Base-by-base conservation (phyloP, 2,888 invertebrate genomes). In the Megamerina dolium region DNA sequence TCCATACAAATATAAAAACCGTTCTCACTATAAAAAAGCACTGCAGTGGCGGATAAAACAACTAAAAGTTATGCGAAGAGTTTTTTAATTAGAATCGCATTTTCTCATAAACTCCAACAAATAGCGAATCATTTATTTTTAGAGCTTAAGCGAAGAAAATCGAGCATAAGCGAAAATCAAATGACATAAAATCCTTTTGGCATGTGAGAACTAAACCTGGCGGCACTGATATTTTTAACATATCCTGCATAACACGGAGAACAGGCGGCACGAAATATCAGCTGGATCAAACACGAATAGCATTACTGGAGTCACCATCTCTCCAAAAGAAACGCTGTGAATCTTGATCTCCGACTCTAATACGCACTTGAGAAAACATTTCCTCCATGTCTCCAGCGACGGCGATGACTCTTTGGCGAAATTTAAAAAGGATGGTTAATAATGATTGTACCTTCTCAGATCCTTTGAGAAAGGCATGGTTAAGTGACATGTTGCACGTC, bases 291-390 rank as follows among this genome's bases (percentile, higher is more conserved):
- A 9, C 12, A 9, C 16, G 26, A 3, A 36, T n/a, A 16, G 38
- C 17, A 20, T 34, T 33, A 20, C 34, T 30, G 21, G 30, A 20
- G 12, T 41, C 12, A 4, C 29, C 19, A 30, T 19, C 30, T 10
- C 58, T 37, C 23, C 43, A 60, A n/a, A n/a, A n/a, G n/a, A n/a
- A n/a, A n/a, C n/a, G n/a, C n/a, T n/a, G 59, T 0, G 56, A 36
- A 27, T 51, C 35, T 29, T 56, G 56, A 41, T 65, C 64, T 12
- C 51, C 51, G 9, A 45, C 34, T 0, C 37, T 14, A 2, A 66
- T 57, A 9, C 50, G 50, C 0, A 66, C 44, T 27, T 59, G 63
- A 4, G 56, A 45, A 34, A 63, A 65, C 64, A 67, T 64, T 33
- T 68, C 63, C 6, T 46, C 49, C 0, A 66, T 59, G 35, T 68